Conservation (phyloP, 2,113 vertebrate genomes). For the Aythya baeri region DNA sequence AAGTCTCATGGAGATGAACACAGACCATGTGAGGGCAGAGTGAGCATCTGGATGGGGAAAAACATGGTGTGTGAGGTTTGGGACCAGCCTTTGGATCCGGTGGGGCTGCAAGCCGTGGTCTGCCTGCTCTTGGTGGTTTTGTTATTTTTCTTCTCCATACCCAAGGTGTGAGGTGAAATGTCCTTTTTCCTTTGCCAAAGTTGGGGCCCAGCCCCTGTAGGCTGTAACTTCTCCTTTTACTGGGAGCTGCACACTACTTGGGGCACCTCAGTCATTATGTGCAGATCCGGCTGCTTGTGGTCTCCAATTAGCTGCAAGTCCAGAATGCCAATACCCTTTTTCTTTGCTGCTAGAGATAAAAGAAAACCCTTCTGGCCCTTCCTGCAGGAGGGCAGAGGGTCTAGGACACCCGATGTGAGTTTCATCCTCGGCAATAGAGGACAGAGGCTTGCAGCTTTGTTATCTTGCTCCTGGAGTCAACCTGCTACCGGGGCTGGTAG, state of each 20-base stretch:
- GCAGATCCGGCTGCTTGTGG: background rate
- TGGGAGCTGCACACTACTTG: accelerated
- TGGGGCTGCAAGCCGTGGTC: background rate
- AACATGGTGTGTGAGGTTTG: background rate
- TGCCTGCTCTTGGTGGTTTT: background rate
- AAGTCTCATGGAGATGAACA: accelerated
- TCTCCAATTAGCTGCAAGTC: background rate
- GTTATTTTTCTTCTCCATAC: background rate
- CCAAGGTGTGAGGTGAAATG: background rate
- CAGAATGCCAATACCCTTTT: background rate
- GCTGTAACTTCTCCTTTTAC: background rate
- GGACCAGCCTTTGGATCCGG: background rate
- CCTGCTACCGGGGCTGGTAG: accelerated
- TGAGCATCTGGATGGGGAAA: too few species aligned
- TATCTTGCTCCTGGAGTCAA: background rate
- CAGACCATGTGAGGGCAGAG: background rate
- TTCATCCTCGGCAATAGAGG: background rate
- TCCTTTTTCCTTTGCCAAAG: background rate
- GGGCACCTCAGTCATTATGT: background rate
- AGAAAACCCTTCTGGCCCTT: background rate
- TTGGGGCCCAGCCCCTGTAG: background rate
- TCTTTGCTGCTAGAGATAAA: background rate
- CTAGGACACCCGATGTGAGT: accelerated
- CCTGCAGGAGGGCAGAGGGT: background rate
- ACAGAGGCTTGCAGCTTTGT: accelerated